phyloP scores from a whole-genome alignment of 2,888 invertebrate genomes.

The Epiblema foenella region DNA sequence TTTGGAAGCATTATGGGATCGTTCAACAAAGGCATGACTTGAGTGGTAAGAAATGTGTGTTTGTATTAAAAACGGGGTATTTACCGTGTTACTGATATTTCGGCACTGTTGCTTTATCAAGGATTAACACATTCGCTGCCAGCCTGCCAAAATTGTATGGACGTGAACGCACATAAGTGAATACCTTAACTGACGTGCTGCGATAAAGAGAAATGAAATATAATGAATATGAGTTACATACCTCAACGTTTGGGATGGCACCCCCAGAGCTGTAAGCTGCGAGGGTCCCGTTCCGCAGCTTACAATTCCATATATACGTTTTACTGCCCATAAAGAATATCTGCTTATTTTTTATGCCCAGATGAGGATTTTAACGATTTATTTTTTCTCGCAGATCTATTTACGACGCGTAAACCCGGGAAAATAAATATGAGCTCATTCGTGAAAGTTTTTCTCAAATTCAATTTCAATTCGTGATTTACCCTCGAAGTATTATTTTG shows the following conservation, averaged over 20 bases:
- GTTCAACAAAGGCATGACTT: too few relatives aligned
- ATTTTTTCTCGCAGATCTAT: constrained; percentile 51
- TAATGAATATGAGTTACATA: constrained; percentile 12
- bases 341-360: constrained; percentile 63
- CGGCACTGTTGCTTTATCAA: too few relatives aligned
- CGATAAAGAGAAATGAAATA: constrained; percentile 18
- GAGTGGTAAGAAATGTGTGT: too few relatives aligned
- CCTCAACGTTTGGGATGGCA: constrained; percentile 49
- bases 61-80: too few relatives aligned
- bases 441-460: constrained; percentile 35
- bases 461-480: constrained; percentile 38
- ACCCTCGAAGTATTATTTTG: constrained; percentile 16
- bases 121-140: too few relatives aligned
- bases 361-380: constrained; percentile 58
- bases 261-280: constrained; percentile 47
- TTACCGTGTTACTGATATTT: too few relatives aligned
- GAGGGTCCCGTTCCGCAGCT: constrained; percentile 45
- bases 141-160: too few relatives aligned
- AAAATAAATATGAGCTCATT: constrained; percentile 40
- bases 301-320: constrained; percentile 64
- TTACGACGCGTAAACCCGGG: constrained; percentile 42
- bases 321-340: constrained; percentile 72
- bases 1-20: too few relatives aligned
- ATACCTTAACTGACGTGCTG: too few relatives aligned
- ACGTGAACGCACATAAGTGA: too few relatives aligned